These are phyloP conservation scores for Drosophila sp. DNA, from an alignment of 1,140 invertebrate genomes.

Conservation along the genomic window DNA sequence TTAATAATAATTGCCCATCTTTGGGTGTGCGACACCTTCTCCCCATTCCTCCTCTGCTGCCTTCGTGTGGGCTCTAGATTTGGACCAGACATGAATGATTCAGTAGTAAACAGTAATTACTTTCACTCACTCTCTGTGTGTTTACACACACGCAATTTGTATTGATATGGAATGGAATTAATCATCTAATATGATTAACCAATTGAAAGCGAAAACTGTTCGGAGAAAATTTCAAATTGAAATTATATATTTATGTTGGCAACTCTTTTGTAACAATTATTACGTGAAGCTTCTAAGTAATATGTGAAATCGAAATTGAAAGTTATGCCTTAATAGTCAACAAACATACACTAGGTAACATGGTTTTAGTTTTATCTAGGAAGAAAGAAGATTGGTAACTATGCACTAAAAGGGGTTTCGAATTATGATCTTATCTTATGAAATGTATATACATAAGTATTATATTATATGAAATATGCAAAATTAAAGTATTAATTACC, in stretches of 20 bases:
- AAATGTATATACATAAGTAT: too few relatives aligned
- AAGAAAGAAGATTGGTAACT: not conserved
- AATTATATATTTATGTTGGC: too few relatives aligned
- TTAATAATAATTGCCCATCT: conserved; percentile 55
- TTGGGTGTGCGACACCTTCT: conserved; percentile 46
- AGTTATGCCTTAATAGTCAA: conserved; percentile 40
- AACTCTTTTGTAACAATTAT: conserved; percentile 42
- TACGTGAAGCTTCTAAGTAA: conserved; percentile 48
- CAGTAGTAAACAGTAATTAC: conserved; percentile 58
- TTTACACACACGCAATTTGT: conserved; percentile 61
- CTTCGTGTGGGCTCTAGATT: not conserved
- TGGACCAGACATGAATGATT: conserved; percentile 23
- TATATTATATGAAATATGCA: too few relatives aligned
- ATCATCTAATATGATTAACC: conserved; percentile 38
- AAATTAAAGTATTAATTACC: too few relatives aligned
- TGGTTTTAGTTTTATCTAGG: not conserved
- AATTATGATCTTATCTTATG: too few relatives aligned
- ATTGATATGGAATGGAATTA: conserved; percentile 55
- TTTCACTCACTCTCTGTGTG: conserved; percentile 57
- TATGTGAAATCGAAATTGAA: conserved; percentile 60
- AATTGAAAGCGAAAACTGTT: conserved; percentile 53
- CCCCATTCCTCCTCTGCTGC: conserved; percentile 16
- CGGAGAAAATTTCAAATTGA: too few relatives aligned
- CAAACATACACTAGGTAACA: not conserved
- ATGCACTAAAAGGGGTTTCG: too few relatives aligned